Conservation (phyloP, 2,888 invertebrate genomes). For the Autographa pulchrina region DNA sequence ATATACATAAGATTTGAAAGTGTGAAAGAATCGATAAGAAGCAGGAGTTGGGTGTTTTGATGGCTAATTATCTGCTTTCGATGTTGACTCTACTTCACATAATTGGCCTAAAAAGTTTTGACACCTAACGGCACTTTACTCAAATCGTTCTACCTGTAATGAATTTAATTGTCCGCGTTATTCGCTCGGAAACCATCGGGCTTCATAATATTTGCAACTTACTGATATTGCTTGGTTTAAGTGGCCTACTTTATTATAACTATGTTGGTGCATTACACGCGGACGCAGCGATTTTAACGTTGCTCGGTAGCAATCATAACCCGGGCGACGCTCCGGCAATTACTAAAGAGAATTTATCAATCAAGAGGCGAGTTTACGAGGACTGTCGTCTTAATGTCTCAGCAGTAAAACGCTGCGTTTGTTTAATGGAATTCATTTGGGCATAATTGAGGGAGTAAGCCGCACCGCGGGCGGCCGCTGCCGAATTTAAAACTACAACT, state of each 20-base stretch:
- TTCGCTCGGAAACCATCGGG: slow-evolving; percentile 45
- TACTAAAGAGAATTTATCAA: slow-evolving; percentile 74
- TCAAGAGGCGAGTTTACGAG: slow-evolving; percentile 79
- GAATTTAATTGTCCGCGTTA: slow-evolving; percentile 42
- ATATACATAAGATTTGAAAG: background rate
- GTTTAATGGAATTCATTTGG: slow-evolving; percentile 72
- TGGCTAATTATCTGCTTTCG: background rate
- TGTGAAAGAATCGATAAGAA: background rate
- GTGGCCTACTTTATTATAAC: slow-evolving; percentile 62
- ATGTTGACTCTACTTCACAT: slow-evolving; percentile 12
- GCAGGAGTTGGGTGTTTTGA: background rate
- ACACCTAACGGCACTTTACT: slow-evolving; percentile 36
- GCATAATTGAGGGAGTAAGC: slow-evolving; percentile 72
- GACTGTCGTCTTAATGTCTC: slow-evolving; percentile 70
- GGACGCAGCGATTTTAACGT: slow-evolving; percentile 63
- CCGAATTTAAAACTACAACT: slow-evolving; percentile 74
- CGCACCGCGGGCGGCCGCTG: slow-evolving; percentile 80
- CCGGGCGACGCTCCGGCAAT: slow-evolving; percentile 69
- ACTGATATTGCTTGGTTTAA: slow-evolving; percentile 63
- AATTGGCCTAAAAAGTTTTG: slow-evolving; percentile 39
- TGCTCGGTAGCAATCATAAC: slow-evolving; percentile 69
- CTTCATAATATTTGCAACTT: slow-evolving; percentile 59
- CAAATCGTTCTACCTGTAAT: slow-evolving; percentile 27
- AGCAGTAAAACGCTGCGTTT: slow-evolving; percentile 70
- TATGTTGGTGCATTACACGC: slow-evolving; percentile 59